A percentile compares a stretch with the other conserved stretches of the same genome.
Evolutionary conservation across 2,888 invertebrate species (phyloP).

Genomic region (Cerceris ruficornis): DNA sequence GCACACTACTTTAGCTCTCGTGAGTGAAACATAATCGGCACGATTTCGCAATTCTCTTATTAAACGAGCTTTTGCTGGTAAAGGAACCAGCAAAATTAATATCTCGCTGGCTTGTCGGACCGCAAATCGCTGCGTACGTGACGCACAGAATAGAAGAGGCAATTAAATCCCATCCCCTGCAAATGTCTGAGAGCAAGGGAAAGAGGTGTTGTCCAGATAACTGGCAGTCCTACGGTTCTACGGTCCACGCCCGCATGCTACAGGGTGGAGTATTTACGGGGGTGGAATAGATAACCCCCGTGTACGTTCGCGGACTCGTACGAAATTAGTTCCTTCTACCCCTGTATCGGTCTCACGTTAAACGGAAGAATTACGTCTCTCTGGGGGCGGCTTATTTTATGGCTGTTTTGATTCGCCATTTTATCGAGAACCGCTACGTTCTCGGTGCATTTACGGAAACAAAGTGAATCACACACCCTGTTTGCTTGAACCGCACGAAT

Average conservation of each 20-base stretch:
- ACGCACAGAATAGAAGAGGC: constrained; percentile 69
- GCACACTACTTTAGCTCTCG: background rate
- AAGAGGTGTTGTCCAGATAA: constrained; percentile 69
- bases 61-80: constrained; percentile 14
- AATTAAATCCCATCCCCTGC: constrained; percentile 67
- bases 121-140: constrained; percentile 64
- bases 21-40: constrained; percentile 33
- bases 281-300: constrained; percentile 68
- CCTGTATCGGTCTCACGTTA: constrained; percentile 29
- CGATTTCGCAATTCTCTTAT: constrained; percentile 43
- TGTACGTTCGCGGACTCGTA: constrained; percentile 46
- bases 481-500: background rate
- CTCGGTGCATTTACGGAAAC: background rate
- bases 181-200: constrained; percentile 61
- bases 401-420: constrained; percentile 2
- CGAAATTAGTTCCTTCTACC: constrained; percentile 55
- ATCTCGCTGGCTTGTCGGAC: constrained; percentile 60
- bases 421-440: background rate
- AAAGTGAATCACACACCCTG: background rate
- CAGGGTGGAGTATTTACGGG: constrained; percentile 66
- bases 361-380: constrained; percentile 43
- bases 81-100: constrained; percentile 61
- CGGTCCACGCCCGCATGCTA: constrained; percentile 52
- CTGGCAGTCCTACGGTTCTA: constrained; percentile 44
- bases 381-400: constrained; percentile 22